Evolutionary conservation across 2,113 vertebrate genomes (phyloP).

Genomic region (Dasyurus viverrinus): DNA sequence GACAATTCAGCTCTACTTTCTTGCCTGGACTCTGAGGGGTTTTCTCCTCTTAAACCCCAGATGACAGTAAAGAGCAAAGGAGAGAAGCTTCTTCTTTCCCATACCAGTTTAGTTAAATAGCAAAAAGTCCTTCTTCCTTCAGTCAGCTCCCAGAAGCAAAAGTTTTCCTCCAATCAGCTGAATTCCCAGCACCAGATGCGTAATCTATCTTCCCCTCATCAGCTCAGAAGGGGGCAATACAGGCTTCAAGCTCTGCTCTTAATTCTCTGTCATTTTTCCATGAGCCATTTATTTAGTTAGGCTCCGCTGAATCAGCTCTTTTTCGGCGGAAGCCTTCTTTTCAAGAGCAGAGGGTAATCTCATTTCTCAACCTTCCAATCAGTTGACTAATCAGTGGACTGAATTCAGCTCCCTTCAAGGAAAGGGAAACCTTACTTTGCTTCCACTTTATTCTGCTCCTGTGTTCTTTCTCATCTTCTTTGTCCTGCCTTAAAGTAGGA

Average conservation of each 20-base stretch:
- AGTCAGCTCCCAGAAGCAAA: background rate
- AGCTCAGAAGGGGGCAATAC: background rate
- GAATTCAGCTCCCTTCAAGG: background rate
- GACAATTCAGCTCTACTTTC: background rate
- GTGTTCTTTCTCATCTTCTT: background rate
- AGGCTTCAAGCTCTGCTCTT: background rate
- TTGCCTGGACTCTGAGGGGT: background rate
- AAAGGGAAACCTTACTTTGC: background rate
- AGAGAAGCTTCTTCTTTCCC: background rate
- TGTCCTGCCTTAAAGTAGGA: too few species aligned
- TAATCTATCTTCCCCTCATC: background rate
- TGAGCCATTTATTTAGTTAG: background rate
- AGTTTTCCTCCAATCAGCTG: background rate
- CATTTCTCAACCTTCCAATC: background rate
- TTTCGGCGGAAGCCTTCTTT: background rate
- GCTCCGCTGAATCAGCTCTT: background rate
- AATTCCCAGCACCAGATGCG: background rate
- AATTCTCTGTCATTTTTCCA: background rate
- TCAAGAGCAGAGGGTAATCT: background rate
- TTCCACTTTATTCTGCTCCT: background rate
- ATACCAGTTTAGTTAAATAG: background rate
- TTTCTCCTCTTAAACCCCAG: background rate
- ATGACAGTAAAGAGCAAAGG: background rate
- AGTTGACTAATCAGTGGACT: background rate
- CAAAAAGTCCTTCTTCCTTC: background rate